A percentile compares a stretch with the other conserved stretches of the same genome.
Conservation (phyloP, 2,888 invertebrate species). For the Lochmaea crataegi region DNA sequence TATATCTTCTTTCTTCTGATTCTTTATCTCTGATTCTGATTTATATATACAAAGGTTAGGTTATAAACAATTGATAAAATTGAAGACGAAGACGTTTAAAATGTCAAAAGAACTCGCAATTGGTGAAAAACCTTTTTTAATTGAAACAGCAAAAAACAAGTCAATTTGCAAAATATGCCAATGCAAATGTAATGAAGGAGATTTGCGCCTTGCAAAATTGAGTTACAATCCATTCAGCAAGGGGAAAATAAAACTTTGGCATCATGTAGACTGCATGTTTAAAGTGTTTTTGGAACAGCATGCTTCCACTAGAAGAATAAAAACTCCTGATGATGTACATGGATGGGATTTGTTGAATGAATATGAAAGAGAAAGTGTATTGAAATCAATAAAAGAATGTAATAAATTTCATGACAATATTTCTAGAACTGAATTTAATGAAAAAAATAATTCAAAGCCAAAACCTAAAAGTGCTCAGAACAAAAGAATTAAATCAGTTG, state of each 20-base stretch:
- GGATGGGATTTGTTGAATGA: slow-evolving; percentile 77
- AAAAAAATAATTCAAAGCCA: slow-evolving; percentile 46
- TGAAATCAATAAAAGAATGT: slow-evolving; percentile 50
- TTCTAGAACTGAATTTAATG: slow-evolving; percentile 36
- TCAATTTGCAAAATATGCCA: slow-evolving; percentile 91
- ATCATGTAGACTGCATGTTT: slow-evolving; percentile 84
- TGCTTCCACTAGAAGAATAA: slow-evolving; percentile 77
- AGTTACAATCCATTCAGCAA: slow-evolving; percentile 75
- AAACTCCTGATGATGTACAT: slow-evolving; percentile 80
- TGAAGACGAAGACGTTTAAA: neutral
- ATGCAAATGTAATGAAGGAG: slow-evolving; percentile 77
- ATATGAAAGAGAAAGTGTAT: slow-evolving; percentile 75
- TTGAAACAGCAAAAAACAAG: slow-evolving; percentile 84
- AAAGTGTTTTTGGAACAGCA: slow-evolving; percentile 84
- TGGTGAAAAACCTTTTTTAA: slow-evolving; percentile 72
- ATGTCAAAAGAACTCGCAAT: slow-evolving; percentile 61
- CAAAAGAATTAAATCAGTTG: slow-evolving; percentile 19
- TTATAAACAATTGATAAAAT: too few relatives aligned
- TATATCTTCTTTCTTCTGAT: too few relatives aligned
- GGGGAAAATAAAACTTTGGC: slow-evolving; percentile 85
- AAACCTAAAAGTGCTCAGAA: slow-evolving; percentile 23
- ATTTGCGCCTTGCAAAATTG: slow-evolving; percentile 81
- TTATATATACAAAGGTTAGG: too few relatives aligned
- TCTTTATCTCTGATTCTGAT: too few relatives aligned
- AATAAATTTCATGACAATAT: slow-evolving; percentile 66